Evolutionary conservation across 2,113 vertebrate species (phyloP), one percentile per base, ranked within the genome.

Genomic region (Crocuta crocuta): DNA sequence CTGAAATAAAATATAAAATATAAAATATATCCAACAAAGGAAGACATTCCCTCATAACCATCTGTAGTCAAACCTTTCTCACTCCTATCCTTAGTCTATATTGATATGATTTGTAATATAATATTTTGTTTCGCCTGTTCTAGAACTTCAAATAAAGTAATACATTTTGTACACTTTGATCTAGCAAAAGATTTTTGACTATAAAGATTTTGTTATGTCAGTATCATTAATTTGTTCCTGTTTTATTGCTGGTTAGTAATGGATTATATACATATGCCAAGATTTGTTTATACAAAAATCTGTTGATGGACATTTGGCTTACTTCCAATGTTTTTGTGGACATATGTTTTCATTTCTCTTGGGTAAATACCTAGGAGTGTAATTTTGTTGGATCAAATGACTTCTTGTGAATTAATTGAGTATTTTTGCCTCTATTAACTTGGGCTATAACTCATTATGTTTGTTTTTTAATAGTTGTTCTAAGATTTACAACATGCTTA

Each of bases 211-310:
- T 88, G 21, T 66, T 81, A 0, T 91, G 10, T 73, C 6, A 83
- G 5, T 24, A 66, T 48, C 55, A 91, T 50, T 71, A 86, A 4
- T 65, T 53, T 90, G 12, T 48, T 87, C 23, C 23, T 33, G 17
- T 92, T 96, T 66, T 80, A 83, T 65, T 82, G 15, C n/a, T 91
- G 26, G 8, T 61, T 73, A 31, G 31, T 66, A 50, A 83, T 39
- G 7, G 12, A 90, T n/a, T 94, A 9, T 73, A 80, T 66, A 83
- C 3, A 71, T 35, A n/a, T 81, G 73, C 45, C 82, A 92, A 28
- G 12, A 82, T 58, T 58, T 97, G 28, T 84, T 96, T 68, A 63
- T 85, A 97, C 55, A 92, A 93, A 93, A 74, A 76, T 89, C 11
- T 95, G 13, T 91, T 91, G 43, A 91, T 70, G 24, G 55, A 70